Base-by-base conservation (phyloP, 2,797 vertebrate genomes). In the Eutrigla gurnardus region DNA sequence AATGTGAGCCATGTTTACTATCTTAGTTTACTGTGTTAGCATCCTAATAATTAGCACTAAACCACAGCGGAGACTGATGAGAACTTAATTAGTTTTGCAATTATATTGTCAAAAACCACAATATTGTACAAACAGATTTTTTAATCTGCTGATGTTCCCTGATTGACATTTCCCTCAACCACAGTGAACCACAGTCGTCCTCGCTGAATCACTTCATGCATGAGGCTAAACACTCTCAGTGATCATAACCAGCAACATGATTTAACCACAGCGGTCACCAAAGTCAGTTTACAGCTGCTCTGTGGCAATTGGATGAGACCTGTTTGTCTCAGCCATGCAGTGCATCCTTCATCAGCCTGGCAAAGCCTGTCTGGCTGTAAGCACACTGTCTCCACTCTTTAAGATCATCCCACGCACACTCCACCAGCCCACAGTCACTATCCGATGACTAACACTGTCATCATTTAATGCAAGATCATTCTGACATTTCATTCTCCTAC, bases 401-500 rank as follows among this genome's bases (percentile, higher is more conserved):
- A 32, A 55, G 18, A 45, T 68, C 67, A 65, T 42, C 59, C n/a
- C 15, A 3, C 17, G 65, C 42, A 62, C 42, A 74, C 37, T 49
- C 46, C 50, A 42, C 18, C 55, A 12, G 50, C 43, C 55, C 25
- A 43, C 4, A 59, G 62, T 67, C 54, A 45, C 17, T 42, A 47
- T 72, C 18, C 50, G 68, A 70, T 35, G 14, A 50, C 17, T 50
- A 43, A 59, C 5, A 15, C 32, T 37, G 46, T 54, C 25, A 40
- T 6, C 35, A 39, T 33, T 35, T 18, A 59, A 60, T 60, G 40
- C 49, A 18, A 58, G 42, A 49, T 65, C 73, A 73, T 47, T 36
- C 14, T 55, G 58, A 69, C 53, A 46, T 73, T 55, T 71, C n/a
- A 49, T 53, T 68, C 32, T 43, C 8, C 64, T 25, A 15, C 40